Base-by-base conservation (phyloP, 1,140 invertebrate species). In the Trichonephila clavipes region DNA sequence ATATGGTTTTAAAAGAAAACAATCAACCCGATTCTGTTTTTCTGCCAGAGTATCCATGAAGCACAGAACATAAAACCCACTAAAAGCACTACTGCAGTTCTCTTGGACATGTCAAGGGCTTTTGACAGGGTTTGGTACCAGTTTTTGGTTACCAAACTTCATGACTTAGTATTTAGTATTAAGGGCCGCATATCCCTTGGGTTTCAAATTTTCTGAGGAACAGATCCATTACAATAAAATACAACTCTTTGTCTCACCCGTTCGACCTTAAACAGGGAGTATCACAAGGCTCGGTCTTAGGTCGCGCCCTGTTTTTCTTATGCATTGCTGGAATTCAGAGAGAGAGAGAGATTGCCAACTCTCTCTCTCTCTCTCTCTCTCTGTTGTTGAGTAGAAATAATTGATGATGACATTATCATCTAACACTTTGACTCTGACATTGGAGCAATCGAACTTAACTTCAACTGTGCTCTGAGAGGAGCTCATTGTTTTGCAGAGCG, bases 381-480 rank as follows among this genome's bases (percentile, higher is more conserved):
- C n/a, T 28, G 28, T 12, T 61, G 51, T 81, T 62, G 16, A 16
- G 12, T 90, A 21, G 51, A 44, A 58, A 61, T 82, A 5, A 82
- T 81, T 90, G 69, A 24, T 62, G 72, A 81, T 59, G 51, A 82
- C 51, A 90, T 82, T 19, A 61, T 82, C n/a, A 19, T 90, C 19
- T 61, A 21, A 10, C 44, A 28, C 24, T 90, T 44, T 77, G 66
- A 66, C 40, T 90, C 72, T 77, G 66, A 66, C 40, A 44, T 58
- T 44, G n/a, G 18, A 44, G 44, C 21, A 2, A 82, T 18, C 24
- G 66, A 24, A 51, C n/a, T 44, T n/a, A 81, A 90, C 14, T 21
- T 64, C 5, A 90, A 90, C 59, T 12, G 58, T 82, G 12, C 44
- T 61, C n/a, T 90, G 7, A 21, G 81, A 34, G 24, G 61, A 82